Evolutionary conservation across 2,797 vertebrate genomes (phyloP).

Genomic region (Crenichthys baileyi): DNA sequence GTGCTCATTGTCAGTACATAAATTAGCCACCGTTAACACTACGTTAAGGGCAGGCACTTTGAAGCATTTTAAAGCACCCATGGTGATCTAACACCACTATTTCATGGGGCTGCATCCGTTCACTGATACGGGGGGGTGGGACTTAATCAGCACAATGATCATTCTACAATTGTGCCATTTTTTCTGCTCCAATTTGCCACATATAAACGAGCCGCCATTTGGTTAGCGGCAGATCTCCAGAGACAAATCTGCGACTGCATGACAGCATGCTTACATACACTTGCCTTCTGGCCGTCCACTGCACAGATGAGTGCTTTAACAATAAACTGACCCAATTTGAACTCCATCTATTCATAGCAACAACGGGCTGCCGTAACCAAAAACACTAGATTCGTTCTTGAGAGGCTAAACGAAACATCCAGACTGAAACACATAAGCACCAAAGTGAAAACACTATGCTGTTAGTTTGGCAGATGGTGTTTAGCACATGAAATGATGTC

Average conservation of each 20-base stretch:
- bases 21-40: conserved; percentile 48
- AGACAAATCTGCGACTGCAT: conserved; percentile 76
- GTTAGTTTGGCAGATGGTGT: conserved; percentile 53
- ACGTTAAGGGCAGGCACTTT: conserved; percentile 7
- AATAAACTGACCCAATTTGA: conserved; percentile 82
- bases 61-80: not conserved
- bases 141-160: conserved; percentile 9
- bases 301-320: conserved; percentile 81
- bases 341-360: conserved; percentile 77
- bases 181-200: conserved; percentile 58
- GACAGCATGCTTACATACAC: conserved; percentile 78
- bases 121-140: not conserved
- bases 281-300: conserved; percentile 77
- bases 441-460: conserved; percentile 4
- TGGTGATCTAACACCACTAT: not conserved
- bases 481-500: conserved; percentile 49
- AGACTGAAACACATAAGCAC: conserved; percentile 23
- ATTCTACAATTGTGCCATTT: conserved; percentile 8
- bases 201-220: conserved; percentile 57
- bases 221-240: conserved; percentile 68
- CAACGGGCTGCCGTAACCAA: conserved; percentile 50
- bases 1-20: conserved; percentile 48
- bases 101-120: not conserved
- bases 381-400: conserved; percentile 64
- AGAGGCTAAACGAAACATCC: conserved; percentile 36